Evolutionary conservation across 2,888 invertebrate species (phyloP).

Genomic region (Nomada ruficornis): DNA sequence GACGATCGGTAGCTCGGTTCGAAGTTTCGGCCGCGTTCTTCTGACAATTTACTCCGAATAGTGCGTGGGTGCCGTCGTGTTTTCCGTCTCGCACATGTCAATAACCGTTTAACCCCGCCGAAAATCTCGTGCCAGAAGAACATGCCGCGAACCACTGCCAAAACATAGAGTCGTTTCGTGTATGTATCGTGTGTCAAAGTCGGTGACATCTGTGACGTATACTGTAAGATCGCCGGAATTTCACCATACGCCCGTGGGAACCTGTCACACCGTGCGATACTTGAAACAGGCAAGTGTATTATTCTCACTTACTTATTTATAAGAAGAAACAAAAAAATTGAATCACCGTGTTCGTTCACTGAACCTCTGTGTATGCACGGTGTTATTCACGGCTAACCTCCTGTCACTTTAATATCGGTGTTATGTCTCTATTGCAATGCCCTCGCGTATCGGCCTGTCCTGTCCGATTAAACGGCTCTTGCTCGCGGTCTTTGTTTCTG

Average conservation of each 20-base stretch:
- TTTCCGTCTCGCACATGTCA: constrained; percentile 52
- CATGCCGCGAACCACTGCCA: constrained; percentile 59
- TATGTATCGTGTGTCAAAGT: constrained; percentile 48
- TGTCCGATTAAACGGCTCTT: constrained; percentile 24
- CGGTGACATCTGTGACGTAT: constrained; percentile 44
- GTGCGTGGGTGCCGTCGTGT: constrained; percentile 52
- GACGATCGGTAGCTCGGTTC: constrained; percentile 64
- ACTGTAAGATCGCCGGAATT: constrained; percentile 35
- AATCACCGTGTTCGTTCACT: neutral
- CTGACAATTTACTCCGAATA: constrained; percentile 44
- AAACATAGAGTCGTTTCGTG: constrained; percentile 49
- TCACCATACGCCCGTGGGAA: constrained; percentile 27
- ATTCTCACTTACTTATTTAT: neutral
- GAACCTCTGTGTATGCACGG: neutral
- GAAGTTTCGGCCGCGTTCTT: constrained; percentile 53
- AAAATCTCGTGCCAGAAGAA: constrained; percentile 57
- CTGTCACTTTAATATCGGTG: constrained; percentile 31
- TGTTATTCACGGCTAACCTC: constrained; percentile 30
- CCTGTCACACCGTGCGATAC: constrained; percentile 9
- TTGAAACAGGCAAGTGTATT: constrained; percentile 34
- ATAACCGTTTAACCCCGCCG: constrained; percentile 28
- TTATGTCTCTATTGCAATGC: neutral
- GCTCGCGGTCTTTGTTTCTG: constrained; percentile 51
- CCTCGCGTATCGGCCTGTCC: neutral
- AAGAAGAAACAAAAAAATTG: neutral